Evolutionary conservation across 2,113 vertebrate species (phyloP), one percentile per base, ranked within the genome.

Genomic region (Fulica atra): DNA sequence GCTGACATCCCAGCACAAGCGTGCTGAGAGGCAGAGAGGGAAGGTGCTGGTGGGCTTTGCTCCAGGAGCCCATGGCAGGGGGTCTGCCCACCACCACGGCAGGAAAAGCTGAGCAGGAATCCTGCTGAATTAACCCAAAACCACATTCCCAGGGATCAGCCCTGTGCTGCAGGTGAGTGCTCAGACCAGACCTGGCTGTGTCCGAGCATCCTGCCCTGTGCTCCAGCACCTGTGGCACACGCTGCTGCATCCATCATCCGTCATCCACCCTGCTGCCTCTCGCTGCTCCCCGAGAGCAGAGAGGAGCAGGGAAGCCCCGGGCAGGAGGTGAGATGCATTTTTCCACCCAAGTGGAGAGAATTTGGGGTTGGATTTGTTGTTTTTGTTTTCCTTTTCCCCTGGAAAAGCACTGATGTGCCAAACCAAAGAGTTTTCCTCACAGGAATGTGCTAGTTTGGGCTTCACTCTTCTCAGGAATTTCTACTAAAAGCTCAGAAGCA

Each of bases 241-340:
- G 0, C 56, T 54, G 59, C 28, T 1, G 4, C 12, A 16, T 25
- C 60, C 2, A 0, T 5, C 44, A 18, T 46, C 42, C 42, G 17
- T 16, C 42, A 14, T 29, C 60, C 2, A 0, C 4, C 2, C 23
- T 0, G 0, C 82, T 60, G 60, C 21, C 16, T 18, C 50, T 72
- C 3, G 10, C 26, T 92, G 59, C n/a, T 72, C 40, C 57, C 1
- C 0, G 36, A 44, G 13, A 78, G 31, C 9, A 7, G 20, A 70
- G 25, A 12, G n/a, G 64, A 46, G 40, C 53, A n/a, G 54, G 53
- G n/a, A 19, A 81, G 13, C 18, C 57, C 46, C 23, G 70, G 40
- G 48, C 35, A 33, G 63, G 70, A 79, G 1, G 19, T 42, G 48
- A 35, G 19, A 4, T 1, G 16, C 35, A 35, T 48, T 53, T 68